Evolutionary conservation across 2,113 vertebrate species (phyloP).

Genomic region (Dicerorhinus sumatrensis): DNA sequence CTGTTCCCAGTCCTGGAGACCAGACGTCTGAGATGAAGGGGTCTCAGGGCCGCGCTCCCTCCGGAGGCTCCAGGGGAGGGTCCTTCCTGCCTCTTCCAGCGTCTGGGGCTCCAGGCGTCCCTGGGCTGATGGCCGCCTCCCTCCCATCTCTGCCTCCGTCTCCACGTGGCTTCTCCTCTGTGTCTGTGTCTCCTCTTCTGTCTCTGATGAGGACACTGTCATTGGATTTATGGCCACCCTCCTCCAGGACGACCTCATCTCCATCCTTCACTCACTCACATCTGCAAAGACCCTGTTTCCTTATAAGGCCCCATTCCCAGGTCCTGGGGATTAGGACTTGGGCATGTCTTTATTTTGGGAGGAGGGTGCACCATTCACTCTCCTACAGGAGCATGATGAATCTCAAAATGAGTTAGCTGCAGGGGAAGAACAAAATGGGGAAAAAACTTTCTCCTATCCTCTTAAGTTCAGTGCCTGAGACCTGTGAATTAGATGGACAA

Average conservation of each 20-base stretch:
- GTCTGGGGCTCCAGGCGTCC: not conserved
- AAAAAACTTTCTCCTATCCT: not conserved
- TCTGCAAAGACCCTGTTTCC: not conserved
- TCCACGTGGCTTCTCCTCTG: not conserved
- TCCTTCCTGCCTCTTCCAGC: not conserved
- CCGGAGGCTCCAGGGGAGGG: not conserved
- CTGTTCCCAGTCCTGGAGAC: rapidly evolving
- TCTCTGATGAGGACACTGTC: not conserved
- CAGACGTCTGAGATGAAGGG: rapidly evolving
- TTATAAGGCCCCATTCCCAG: not conserved
- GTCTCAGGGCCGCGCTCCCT: not conserved
- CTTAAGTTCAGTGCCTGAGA: too few species aligned
- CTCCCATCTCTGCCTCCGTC: rapidly evolving
- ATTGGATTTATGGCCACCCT: rapidly evolving
- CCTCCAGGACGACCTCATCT: rapidly evolving
- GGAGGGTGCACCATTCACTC: rapidly evolving
- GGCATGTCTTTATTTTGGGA: not conserved
- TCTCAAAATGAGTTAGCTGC: not conserved
- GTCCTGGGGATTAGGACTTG: not conserved
- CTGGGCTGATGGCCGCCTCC: rapidly evolving
- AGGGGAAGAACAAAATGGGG: not conserved
- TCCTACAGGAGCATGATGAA: not conserved
- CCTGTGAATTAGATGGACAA: not conserved
- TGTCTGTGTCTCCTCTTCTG: not conserved
- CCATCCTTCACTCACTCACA: rapidly evolving